These are phyloP conservation scores for Cephalophus harveyi DNA, from an alignment of 2,113 vertebrate species.

Conservation along the genomic window DNA sequence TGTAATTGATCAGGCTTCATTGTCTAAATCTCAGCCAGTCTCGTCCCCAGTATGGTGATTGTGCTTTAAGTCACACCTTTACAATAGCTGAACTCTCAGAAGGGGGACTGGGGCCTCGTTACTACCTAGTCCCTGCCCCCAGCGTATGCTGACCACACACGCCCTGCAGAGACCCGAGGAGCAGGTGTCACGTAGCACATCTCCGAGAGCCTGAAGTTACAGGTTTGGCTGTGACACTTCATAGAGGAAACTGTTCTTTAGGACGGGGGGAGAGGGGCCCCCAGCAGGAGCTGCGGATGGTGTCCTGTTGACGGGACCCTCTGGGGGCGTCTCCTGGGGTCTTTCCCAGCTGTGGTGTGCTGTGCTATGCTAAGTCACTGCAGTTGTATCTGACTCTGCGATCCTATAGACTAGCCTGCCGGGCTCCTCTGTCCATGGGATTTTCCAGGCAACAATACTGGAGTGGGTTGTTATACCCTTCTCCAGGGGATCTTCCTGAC, in stretches of 20 bases:
- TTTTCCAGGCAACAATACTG: not conserved
- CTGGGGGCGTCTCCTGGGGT: not conserved
- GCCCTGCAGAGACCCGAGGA: not conserved
- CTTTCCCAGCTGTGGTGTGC: not conserved
- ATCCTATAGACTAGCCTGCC: not conserved
- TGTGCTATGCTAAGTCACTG: not conserved
- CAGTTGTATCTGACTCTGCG: not conserved
- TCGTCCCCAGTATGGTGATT: not conserved
- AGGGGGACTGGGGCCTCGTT: not conserved
- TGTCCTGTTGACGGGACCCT: not conserved
- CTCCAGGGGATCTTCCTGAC: not conserved
- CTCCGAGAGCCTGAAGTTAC: accelerated
- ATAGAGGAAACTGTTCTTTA: not conserved
- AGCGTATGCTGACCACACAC: not conserved
- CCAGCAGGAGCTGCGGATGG: not conserved
- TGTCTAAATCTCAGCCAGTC: not conserved
- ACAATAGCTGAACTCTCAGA: not conserved
- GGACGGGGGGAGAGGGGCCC: not conserved
- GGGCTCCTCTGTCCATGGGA: not conserved
- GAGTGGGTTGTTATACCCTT: not conserved
- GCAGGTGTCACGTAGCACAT: accelerated
- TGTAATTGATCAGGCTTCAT: not conserved
- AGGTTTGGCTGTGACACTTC: not conserved
- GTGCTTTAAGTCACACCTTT: not conserved
- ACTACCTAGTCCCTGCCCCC: not conserved